phyloP scores from a whole-genome alignment of 2,888 invertebrate genomes.

The Agrochola circellaris region DNA sequence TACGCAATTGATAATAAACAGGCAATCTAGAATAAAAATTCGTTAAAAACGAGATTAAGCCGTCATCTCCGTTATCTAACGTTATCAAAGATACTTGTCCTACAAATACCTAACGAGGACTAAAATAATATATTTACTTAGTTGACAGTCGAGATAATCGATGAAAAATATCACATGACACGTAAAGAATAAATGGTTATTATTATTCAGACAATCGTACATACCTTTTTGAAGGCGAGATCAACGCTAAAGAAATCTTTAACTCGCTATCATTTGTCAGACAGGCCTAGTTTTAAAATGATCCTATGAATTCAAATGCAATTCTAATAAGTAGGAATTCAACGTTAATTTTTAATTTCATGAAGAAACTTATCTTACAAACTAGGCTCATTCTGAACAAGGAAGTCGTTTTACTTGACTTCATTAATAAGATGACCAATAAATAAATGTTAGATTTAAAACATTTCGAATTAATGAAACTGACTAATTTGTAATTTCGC shows the following conservation, averaged over 20 bases:
- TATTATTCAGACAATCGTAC: constrained; percentile 37
- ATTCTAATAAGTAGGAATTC: constrained; percentile 25
- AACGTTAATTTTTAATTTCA: neutral
- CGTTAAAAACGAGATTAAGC: constrained; percentile 89
- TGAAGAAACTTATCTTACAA: constrained; percentile 15
- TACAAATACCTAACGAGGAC: constrained; percentile 83
- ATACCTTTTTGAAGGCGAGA: constrained; percentile 21
- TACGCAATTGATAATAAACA: constrained; percentile 69
- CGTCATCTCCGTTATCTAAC: constrained; percentile 88
- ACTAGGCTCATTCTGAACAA: neutral
- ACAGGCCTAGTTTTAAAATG: neutral
- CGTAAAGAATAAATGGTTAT: constrained; percentile 66
- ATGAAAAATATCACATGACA: constrained; percentile 79
- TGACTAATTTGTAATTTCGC: constrained; percentile 68
- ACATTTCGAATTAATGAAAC: constrained; percentile 40
- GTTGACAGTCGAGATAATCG: constrained; percentile 83
- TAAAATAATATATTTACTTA: constrained; percentile 83
- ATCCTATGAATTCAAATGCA: neutral
- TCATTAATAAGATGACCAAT: constrained; percentile 25
- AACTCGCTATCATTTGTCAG: constrained; percentile 12
- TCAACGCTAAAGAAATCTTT: constrained; percentile 9
- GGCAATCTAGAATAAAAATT: constrained; percentile 85
- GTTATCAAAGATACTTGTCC: constrained; percentile 83
- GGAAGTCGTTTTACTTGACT: constrained; percentile 12
- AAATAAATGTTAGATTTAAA: constrained; percentile 26